Conservation (phyloP, 2,797 vertebrate genomes). For the Notamacropus eugenii region DNA sequence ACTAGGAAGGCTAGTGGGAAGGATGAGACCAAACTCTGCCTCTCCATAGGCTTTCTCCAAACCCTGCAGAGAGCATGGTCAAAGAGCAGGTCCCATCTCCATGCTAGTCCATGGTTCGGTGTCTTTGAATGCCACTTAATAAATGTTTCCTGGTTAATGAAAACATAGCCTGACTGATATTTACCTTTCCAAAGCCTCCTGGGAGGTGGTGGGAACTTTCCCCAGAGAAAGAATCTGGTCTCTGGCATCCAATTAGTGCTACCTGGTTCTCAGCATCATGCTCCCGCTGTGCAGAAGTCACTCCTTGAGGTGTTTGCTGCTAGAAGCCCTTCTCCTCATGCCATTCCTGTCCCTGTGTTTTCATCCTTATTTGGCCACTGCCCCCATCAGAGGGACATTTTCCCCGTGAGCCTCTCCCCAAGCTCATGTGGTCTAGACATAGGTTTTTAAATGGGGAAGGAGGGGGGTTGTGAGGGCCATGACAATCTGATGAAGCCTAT, state of each 20-base stretch:
- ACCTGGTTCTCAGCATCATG: background rate
- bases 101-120: background rate
- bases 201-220: background rate
- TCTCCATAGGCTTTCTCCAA: background rate
- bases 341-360: background rate
- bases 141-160: background rate
- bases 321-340: background rate
- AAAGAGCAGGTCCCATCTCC: background rate
- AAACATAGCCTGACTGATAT: background rate
- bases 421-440: background rate
- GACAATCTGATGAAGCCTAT: background rate
- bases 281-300: background rate
- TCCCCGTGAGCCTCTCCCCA: background rate
- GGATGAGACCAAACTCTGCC: background rate
- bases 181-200: background rate
- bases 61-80: background rate
- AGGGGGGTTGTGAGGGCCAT: rapidly evolving
- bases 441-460: background rate
- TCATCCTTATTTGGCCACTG: background rate
- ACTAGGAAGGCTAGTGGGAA: background rate
- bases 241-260: background rate
- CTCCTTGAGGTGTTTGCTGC: background rate
- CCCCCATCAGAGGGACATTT: background rate
- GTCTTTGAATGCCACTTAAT: background rate
- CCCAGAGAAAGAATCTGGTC: background rate